Evolutionary conservation across 2,797 vertebrate species (phyloP).

Genomic region (Parauchenoglanis ngamensis): DNA sequence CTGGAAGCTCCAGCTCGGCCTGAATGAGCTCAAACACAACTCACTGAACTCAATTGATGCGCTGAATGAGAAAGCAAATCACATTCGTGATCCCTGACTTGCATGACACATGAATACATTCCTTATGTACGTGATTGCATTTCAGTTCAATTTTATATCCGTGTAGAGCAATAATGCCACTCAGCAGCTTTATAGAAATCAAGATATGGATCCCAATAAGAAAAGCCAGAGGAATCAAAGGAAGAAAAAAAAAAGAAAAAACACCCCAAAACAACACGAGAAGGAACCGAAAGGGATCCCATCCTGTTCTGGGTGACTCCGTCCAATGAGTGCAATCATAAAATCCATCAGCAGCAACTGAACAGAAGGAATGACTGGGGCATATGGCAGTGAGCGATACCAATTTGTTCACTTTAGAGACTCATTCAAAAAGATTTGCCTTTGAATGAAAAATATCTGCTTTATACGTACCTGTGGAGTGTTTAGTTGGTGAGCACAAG

Average conservation of each 20-base stretch:
- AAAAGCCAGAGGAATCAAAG: background rate
- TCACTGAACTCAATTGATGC: background rate
- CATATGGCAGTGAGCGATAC: background rate
- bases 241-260: background rate
- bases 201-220: background rate
- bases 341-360: background rate
- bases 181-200: background rate
- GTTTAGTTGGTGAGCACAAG: background rate
- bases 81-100: background rate
- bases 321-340: background rate
- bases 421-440: background rate
- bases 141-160: background rate
- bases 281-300: background rate
- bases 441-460: background rate
- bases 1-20: background rate
- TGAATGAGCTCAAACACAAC: background rate
- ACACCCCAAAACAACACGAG: background rate
- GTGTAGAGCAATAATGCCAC: background rate
- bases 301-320: background rate
- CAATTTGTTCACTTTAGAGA: background rate
- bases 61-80: background rate
- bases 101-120: background rate
- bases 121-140: background rate
- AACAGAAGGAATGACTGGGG: background rate
- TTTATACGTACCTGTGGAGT: background rate